phyloP scores from a whole-genome alignment of 2,113 vertebrate genomes.

The Callorhinus ursinus region DNA sequence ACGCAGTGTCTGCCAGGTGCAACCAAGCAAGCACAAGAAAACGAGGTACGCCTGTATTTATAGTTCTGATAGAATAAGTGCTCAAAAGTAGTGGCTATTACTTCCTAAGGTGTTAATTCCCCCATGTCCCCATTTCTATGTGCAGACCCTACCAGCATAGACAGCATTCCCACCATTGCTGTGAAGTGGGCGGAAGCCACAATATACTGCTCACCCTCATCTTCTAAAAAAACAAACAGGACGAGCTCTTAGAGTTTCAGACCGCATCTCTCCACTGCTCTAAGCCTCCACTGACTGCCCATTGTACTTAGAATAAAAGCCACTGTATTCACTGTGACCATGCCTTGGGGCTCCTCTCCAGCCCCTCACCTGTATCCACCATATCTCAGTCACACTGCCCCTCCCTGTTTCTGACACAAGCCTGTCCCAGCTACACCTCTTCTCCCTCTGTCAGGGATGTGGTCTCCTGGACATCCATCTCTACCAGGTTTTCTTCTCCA shows the following conservation, averaged over 20 bases:
- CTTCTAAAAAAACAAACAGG: not conserved
- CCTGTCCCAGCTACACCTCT: rapidly evolving
- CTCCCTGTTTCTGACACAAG: not conserved
- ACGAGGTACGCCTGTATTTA: not conserved
- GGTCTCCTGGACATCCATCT: too few species aligned
- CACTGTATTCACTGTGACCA: rapidly evolving
- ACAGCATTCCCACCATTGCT: not conserved
- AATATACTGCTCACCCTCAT: not conserved
- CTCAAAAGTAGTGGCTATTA: not conserved
- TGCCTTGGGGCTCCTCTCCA: not conserved
- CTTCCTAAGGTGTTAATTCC: not conserved
- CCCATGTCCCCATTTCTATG: not conserved
- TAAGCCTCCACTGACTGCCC: not conserved
- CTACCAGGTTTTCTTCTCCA: not conserved
- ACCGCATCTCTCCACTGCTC: not conserved
- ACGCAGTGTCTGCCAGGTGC: not conserved
- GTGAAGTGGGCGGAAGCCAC: not conserved
- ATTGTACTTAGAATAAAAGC: not conserved
- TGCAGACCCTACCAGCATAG: not conserved
- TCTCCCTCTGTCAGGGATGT: rapidly evolving
- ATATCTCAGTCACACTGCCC: not conserved
- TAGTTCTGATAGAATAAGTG: not conserved
- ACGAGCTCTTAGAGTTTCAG: not conserved
- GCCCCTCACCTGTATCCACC: rapidly evolving
- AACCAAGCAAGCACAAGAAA: not conserved